phyloP scores from a whole-genome alignment of 2,888 invertebrate species.

The Dioctria linearis region DNA sequence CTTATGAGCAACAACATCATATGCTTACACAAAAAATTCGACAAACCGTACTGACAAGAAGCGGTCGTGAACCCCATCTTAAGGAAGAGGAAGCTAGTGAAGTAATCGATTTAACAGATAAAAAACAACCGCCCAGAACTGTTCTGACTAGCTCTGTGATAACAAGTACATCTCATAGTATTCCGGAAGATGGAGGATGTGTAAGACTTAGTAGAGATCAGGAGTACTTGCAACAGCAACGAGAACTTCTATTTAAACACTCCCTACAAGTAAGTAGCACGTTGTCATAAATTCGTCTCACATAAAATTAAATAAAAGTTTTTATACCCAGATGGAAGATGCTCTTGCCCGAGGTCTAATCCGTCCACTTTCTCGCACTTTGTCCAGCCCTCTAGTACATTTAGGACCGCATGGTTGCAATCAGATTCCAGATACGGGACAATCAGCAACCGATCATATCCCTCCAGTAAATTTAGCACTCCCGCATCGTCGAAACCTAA shows the following conservation, averaged over 20 bases:
- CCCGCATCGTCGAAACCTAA: slow-evolving; percentile 66
- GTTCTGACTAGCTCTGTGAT: slow-evolving; percentile 73
- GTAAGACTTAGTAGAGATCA: slow-evolving; percentile 69
- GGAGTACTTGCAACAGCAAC: slow-evolving; percentile 77
- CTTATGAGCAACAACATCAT: slow-evolving; percentile 76
- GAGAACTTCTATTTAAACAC: slow-evolving; percentile 77
- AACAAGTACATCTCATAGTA: slow-evolving; percentile 69
- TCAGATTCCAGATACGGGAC: slow-evolving; percentile 70
- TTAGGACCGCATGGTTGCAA: slow-evolving; percentile 72
- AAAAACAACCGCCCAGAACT: slow-evolving; percentile 73
- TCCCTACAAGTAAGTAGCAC: slow-evolving; percentile 70
- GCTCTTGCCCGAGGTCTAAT: slow-evolving; percentile 69
- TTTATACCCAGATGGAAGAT: slow-evolving; percentile 64
- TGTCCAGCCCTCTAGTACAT: slow-evolving; percentile 89
- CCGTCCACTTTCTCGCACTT: slow-evolving; percentile 83
- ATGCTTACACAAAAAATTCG: slow-evolving; percentile 87
- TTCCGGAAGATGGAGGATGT: slow-evolving; percentile 71
- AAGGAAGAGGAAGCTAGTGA: slow-evolving; percentile 76
- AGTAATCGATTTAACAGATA: slow-evolving; percentile 85
- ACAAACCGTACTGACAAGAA: slow-evolving; percentile 87
- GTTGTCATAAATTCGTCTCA: not conserved
- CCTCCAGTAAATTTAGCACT: slow-evolving; percentile 69
- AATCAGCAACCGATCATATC: slow-evolving; percentile 67
- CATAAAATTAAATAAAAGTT: slow-evolving; percentile 39
- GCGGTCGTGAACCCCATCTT: slow-evolving; percentile 73